phyloP scores from a whole-genome alignment of 2,797 vertebrate species.

The Sebastes jordani region DNA sequence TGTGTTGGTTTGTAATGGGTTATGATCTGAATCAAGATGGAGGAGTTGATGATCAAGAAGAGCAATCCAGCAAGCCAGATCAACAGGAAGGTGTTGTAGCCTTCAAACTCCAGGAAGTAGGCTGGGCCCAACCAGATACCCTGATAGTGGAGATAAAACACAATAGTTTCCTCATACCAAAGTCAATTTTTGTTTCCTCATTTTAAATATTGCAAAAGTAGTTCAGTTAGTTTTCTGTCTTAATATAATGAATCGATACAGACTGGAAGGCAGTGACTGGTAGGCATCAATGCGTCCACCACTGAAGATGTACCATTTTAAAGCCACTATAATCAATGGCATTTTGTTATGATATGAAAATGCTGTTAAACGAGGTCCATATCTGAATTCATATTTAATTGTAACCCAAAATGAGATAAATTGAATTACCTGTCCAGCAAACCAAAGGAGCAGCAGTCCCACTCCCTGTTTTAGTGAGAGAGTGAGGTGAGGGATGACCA shows the following conservation, averaged over 20 bases:
- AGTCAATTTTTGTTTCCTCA: neutral
- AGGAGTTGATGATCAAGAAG: constrained; percentile 90
- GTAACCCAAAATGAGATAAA: neutral
- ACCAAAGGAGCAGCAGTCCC: constrained; percentile 88
- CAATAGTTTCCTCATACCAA: neutral
- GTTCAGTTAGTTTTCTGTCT: neutral
- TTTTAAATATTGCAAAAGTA: neutral
- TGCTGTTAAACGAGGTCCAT: neutral
- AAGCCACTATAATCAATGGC: neutral
- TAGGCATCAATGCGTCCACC: neutral
- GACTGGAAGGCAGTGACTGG: neutral
- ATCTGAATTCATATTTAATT: neutral
- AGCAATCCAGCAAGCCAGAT: constrained; percentile 91
- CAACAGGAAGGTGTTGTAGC: constrained; percentile 87
- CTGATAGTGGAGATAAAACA: constrained; percentile 61
- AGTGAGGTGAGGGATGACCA: constrained; percentile 85
- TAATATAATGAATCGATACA: neutral
- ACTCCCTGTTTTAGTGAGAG: constrained; percentile 78
- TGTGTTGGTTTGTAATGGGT: constrained; percentile 81
- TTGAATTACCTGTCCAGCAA: constrained; percentile 85
- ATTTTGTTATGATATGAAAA: neutral
- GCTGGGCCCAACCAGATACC: constrained; percentile 90
- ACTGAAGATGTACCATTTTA: neutral
- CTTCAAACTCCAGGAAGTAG: constrained; percentile 93
- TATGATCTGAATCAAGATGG: constrained; percentile 88